These are phyloP conservation scores for Pseudobourletiella spinata DNA, from an alignment of 1,140 invertebrate species.

Conservation along the genomic window DNA sequence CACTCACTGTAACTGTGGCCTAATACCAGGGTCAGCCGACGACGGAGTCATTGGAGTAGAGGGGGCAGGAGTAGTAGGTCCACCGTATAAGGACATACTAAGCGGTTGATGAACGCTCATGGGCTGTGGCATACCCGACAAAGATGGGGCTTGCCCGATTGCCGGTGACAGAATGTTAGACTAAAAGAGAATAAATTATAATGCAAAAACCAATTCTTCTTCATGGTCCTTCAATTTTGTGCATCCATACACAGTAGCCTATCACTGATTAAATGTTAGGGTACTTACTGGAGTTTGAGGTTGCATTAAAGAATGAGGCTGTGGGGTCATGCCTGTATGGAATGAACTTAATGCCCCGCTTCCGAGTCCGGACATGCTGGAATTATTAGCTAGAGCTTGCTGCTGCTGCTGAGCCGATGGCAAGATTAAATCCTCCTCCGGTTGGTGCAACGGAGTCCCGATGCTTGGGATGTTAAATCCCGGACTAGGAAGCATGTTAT, in stretches of 20 bases:
- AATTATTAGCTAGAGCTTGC: conserved; percentile 40
- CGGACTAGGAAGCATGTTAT: conserved; percentile 81
- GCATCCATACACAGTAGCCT: too few relatives aligned
- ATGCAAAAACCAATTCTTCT: too few relatives aligned
- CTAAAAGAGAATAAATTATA: conserved; percentile 41
- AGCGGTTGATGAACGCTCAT: conserved; percentile 38
- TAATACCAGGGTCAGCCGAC: conserved; percentile 84
- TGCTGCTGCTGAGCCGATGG: conserved; percentile 71
- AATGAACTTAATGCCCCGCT: not conserved
- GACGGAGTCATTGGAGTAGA: conserved; percentile 92
- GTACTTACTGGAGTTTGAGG: conserved; percentile 70
- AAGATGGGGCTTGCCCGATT: conserved; percentile 37
- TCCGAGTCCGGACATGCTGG: conserved; percentile 42
- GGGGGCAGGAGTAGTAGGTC: conserved; percentile 65
- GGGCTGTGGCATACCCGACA: conserved; percentile 21
- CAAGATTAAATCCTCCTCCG: conserved; percentile 79
- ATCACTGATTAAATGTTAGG: too few relatives aligned
- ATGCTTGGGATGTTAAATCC: conserved; percentile 81
- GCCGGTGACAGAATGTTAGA: conserved; percentile 79
- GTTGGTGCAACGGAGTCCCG: conserved; percentile 77
- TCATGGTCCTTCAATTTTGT: too few relatives aligned
- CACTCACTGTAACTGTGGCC: conserved; percentile 91
- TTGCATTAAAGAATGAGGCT: conserved; percentile 66
- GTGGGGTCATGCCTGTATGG: conserved; percentile 27
- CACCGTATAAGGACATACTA: conserved; percentile 45